Conservation (phyloP, 2,113 vertebrate species). For the Myiagra hebetior region DNA sequence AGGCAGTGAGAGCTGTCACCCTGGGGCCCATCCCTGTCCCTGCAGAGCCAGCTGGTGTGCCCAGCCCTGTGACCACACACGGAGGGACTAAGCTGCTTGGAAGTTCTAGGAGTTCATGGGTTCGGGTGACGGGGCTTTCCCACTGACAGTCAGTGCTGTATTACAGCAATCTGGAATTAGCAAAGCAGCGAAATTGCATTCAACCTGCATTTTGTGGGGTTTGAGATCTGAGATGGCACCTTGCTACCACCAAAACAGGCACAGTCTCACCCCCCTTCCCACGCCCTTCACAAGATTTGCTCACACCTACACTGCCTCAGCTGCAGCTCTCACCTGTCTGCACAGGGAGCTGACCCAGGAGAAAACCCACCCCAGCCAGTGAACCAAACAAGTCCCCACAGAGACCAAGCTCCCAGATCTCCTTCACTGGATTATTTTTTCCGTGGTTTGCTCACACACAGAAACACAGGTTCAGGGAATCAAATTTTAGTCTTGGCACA, state of each 20-base stretch:
- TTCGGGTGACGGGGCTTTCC: neutral
- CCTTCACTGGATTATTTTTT: neutral
- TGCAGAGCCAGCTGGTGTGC: neutral
- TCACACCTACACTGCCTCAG: neutral
- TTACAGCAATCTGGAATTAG: neutral
- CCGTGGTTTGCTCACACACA: rapidly evolving
- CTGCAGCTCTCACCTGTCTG: neutral
- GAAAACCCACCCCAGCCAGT: neutral
- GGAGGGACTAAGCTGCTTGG: neutral
- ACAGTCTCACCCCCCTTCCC: rapidly evolving
- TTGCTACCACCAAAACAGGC: neutral
- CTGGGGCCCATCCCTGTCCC: rapidly evolving
- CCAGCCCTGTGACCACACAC: neutral
- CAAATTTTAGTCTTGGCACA: neutral
- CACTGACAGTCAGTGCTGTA: neutral
- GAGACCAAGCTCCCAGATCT: neutral
- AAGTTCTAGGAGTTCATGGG: neutral
- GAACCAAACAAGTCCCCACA: rapidly evolving
- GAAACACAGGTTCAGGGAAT: neutral
- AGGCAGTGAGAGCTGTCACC: neutral
- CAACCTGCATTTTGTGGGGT: neutral
- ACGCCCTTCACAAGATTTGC: neutral
- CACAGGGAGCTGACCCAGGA: neutral
- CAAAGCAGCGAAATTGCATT: neutral
- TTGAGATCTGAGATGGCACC: neutral